Base-by-base conservation (phyloP, 53 echinoderm and acorn worm species). In the Holothuria scabra region DNA sequence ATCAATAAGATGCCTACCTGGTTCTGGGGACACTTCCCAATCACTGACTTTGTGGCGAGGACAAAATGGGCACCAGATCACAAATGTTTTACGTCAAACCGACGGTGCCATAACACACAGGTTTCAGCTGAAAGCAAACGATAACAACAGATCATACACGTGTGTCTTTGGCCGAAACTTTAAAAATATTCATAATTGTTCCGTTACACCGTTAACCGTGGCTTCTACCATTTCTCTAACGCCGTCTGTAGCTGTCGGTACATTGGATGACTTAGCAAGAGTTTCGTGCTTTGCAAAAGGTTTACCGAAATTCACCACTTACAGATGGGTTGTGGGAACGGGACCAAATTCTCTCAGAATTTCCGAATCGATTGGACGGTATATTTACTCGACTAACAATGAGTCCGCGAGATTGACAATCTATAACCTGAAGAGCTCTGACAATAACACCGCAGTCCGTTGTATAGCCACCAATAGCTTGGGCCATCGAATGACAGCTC, bases 21-120 rank as follows among this genome's bases (percentile, higher is more conserved):
- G 38, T n/a, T 21, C 80, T 8, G 6, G 62, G 1, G 64, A 9
- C 9, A 14, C 62, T 12, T 35, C 41, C 34, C 32, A 10, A 11
- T 46, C 38, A 12, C 34, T 81, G 13, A n/a, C 65, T n/a, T 38
- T 61, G 29, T 81, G 82, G 82, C 60, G 82, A 24, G 82, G 82
- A 25, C 21, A 33, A 61, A 41, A 81, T 32, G 65, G 65, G n/a
- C 44, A 64, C 63, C 62, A 61, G 46, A 41, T 81, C 2, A 63
- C 62, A n/a, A 63, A 61, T 1, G 29, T 81, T 7, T 20, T 18
- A 6, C 35, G 82, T 25, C 57, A 57, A 26, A 5, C 41, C 1
- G 60, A 81, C 24, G 65, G 82, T 38, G 23, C 82, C 11, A 41
- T 81, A 18, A 24, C 18, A 20, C 62, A 81, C 26, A 38, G 38